These are phyloP conservation scores for Drosophila recens DNA, from an alignment of 2,888 invertebrate species.

Conservation along the genomic window DNA sequence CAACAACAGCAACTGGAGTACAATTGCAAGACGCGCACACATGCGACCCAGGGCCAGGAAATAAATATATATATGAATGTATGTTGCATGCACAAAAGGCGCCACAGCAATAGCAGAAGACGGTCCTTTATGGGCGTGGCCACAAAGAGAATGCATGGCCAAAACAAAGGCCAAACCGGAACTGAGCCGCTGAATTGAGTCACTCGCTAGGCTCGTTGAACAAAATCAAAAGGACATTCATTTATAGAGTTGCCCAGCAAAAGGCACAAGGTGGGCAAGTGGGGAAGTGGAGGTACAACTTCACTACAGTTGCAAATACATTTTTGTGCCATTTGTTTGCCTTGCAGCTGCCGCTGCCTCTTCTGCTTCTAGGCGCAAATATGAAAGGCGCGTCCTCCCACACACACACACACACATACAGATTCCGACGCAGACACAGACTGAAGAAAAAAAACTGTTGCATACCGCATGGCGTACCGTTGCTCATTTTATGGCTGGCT, in stretches of 20 bases:
- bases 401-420: conserved; percentile 44
- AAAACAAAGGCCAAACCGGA: conserved; percentile 61
- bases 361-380: conserved; percentile 56
- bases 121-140: conserved; percentile 34
- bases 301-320: conserved; percentile 77
- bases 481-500: conserved; percentile 78
- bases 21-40: conserved; percentile 56
- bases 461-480: conserved; percentile 71
- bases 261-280: background rate
- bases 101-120: conserved; percentile 43
- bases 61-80: conserved; percentile 24
- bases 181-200: conserved; percentile 75
- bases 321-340: conserved; percentile 79
- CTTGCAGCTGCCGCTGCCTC: conserved; percentile 29
- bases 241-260: conserved; percentile 69
- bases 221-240: conserved; percentile 83
- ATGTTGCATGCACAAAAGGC: conserved; percentile 64
- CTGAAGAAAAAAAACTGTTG: conserved; percentile 67
- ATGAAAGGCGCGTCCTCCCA: conserved; percentile 65
- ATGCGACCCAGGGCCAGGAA: conserved; percentile 26
- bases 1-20: conserved; percentile 22
- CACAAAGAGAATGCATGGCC: conserved; percentile 54
- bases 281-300: conserved; percentile 2
- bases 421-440: conserved; percentile 15
- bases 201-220: conserved; percentile 82